Percentiles rank a stretch among this genome's conserved stretches.
Conservation (phyloP, 2,113 vertebrate genomes). For the Rousettus leschenaultii region DNA sequence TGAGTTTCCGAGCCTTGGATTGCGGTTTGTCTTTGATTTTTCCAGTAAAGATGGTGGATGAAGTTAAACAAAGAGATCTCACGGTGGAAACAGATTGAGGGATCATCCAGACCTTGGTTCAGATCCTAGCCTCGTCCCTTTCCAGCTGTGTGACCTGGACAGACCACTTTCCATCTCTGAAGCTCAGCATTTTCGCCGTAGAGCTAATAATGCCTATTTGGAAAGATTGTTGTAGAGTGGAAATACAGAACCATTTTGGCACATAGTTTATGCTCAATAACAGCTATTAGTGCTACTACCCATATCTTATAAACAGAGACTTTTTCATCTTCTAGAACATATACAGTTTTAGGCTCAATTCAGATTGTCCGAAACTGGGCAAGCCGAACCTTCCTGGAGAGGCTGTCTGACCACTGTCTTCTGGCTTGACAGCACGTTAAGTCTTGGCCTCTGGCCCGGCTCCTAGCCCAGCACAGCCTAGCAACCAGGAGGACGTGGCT, state of each 20-base stretch:
- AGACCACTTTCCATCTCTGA: not conserved
- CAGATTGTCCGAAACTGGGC: not conserved
- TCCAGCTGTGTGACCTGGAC: not conserved
- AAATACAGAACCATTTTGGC: not conserved
- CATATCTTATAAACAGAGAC: not conserved
- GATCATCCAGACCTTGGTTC: not conserved
- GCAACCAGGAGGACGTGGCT: not conserved
- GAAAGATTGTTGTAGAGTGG: not conserved
- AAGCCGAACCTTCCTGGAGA: not conserved
- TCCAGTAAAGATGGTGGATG: not conserved
- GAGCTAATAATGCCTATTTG: not conserved
- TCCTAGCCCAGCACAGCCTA: not conserved
- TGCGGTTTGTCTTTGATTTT: not conserved
- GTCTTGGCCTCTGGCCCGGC: not conserved
- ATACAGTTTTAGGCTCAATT: not conserved
- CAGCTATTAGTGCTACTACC: not conserved
- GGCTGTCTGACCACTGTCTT: not conserved
- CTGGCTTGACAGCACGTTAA: not conserved
- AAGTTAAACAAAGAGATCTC: not conserved
- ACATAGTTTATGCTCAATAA: fast-evolving
- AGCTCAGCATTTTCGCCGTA: not conserved
- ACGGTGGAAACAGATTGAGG: not conserved
- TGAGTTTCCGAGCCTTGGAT: not conserved
- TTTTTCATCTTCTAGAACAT: not conserved
- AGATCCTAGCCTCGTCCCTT: not conserved